These are phyloP conservation scores for Trissonchulus sp. DNA, from an alignment of 2,888 invertebrate genomes.

Conservation along the genomic window DNA sequence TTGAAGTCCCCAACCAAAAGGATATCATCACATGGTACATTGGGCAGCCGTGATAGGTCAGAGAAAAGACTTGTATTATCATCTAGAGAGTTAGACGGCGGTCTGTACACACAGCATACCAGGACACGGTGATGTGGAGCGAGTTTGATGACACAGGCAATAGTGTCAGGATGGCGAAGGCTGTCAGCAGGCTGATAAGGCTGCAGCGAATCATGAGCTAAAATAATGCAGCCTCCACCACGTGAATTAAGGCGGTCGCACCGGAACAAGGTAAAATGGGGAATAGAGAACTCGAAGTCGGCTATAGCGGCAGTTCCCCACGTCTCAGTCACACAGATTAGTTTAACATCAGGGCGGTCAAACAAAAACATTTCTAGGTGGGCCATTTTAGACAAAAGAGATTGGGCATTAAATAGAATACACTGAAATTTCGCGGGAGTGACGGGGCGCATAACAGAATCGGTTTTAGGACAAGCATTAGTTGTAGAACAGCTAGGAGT, in stretches of 20 bases:
- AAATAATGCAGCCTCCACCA: neutral
- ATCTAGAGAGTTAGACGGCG: neutral
- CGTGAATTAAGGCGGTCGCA: neutral
- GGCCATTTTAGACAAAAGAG: neutral
- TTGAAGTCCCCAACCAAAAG: too few species aligned
- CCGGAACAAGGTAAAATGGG: neutral
- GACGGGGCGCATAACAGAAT: too few species aligned
- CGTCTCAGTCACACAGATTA: too few species aligned
- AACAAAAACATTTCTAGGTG: neutral
- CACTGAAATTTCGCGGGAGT: too few species aligned
- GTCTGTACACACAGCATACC: constrained; percentile 10
- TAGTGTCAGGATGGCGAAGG: neutral
- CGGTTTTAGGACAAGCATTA: too few species aligned
- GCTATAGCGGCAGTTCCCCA: neutral
- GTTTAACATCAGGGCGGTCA: too few species aligned
- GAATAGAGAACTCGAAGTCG: neutral
- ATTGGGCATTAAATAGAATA: constrained; percentile 5
- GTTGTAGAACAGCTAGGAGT: too few species aligned
- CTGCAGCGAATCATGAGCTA: constrained; percentile 3
- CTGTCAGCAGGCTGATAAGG: neutral
- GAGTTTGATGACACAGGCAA: neutral
- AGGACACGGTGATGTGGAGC: neutral
- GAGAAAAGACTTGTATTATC: neutral
- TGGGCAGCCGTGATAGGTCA: neutral
- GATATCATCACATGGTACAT: neutral